Conservation (phyloP, 1,140 invertebrate genomes). For the Helicoverpa zea region DNA sequence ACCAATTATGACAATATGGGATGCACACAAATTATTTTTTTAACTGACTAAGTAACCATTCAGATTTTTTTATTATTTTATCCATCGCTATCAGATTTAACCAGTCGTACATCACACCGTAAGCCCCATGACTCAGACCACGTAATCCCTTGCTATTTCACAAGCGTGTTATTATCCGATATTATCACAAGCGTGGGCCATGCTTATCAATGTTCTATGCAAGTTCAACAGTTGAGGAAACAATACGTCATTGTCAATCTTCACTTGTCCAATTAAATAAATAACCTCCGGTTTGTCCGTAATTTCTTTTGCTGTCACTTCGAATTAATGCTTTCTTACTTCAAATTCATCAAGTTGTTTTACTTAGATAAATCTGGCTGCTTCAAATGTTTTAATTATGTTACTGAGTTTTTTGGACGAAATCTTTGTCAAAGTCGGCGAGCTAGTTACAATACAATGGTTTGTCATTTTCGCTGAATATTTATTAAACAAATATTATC, state of each 20-base stretch:
- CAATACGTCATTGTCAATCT: slow-evolving; percentile 82
- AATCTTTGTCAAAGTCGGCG: too few species aligned
- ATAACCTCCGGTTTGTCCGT: slow-evolving; percentile 52
- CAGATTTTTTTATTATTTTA: neutral
- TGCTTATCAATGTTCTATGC: slow-evolving; percentile 58
- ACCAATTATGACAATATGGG: too few species aligned
- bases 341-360: slow-evolving; percentile 49
- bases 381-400: slow-evolving; percentile 14
- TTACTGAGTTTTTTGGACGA: slow-evolving; percentile 10
- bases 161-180: slow-evolving; percentile 65
- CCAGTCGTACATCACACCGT: slow-evolving; percentile 28
- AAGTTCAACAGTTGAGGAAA: slow-evolving; percentile 67
- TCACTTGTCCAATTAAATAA: slow-evolving; percentile 73
- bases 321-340: slow-evolving; percentile 48
- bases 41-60: neutral
- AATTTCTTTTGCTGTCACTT: slow-evolving; percentile 47
- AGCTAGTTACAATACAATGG: too few species aligned
- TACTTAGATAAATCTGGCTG: slow-evolving; percentile 33
- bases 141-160: slow-evolving; percentile 55
- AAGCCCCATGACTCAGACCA: slow-evolving; percentile 49
- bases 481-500: too few species aligned
- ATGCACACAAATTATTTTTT: too few species aligned
- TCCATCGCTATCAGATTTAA: slow-evolving; percentile 15
- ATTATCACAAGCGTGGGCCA: slow-evolving; percentile 63
- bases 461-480: too few species aligned